These are phyloP conservation scores for Campodea augens DNA, from an alignment of 1,140 invertebrate species.

Conservation along the genomic window DNA sequence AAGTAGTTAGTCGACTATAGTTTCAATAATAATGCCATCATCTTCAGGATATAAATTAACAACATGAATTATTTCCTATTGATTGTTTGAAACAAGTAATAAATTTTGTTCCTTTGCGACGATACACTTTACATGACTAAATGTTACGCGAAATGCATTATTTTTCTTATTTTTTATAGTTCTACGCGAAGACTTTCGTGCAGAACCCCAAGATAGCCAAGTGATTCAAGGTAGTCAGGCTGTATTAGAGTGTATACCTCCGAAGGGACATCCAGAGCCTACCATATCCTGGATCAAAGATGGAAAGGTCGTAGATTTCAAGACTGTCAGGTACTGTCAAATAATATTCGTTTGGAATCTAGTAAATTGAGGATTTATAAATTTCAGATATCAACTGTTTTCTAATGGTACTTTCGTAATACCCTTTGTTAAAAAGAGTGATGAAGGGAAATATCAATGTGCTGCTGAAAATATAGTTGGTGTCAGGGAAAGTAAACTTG, in stretches of 20 bases:
- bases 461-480: slow-evolving; percentile 68
- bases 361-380: no score
- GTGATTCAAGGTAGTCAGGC: slow-evolving; percentile 63
- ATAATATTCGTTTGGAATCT: no score
- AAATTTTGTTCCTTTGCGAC: no score
- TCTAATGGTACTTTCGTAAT: slow-evolving; percentile 64
- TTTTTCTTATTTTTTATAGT: slow-evolving; percentile 39
- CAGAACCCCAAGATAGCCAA: slow-evolving; percentile 49
- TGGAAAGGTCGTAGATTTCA: slow-evolving; percentile 45
- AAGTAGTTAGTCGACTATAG: no score
- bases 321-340: not conserved
- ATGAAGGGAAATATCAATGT: slow-evolving; percentile 69
- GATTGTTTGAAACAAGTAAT: no score
- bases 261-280: slow-evolving; percentile 65
- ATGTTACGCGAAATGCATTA: no score
- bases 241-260: slow-evolving; percentile 63
- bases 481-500: slow-evolving; percentile 48
- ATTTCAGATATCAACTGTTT: slow-evolving; percentile 30
- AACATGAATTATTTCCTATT: no score
- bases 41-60: no score
- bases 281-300: slow-evolving; percentile 63
- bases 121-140: no score
- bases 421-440: slow-evolving; percentile 52
- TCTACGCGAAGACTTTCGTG: slow-evolving; percentile 62
- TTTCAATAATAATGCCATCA: no score